Conservation (phyloP, 2,888 invertebrate genomes). For the Cremastinae sp. region DNA sequence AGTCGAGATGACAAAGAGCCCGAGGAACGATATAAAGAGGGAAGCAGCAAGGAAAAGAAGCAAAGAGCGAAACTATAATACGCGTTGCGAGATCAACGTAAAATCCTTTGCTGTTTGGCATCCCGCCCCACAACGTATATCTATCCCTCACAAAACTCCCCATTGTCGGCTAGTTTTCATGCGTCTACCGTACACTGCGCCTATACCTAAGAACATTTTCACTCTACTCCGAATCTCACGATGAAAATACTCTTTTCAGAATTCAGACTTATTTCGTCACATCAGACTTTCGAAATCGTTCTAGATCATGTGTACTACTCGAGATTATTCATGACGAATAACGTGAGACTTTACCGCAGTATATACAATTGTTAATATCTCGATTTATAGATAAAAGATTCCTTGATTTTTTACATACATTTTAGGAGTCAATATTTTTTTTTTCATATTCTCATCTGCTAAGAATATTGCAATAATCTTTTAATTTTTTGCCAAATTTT, state of each 20-base stretch:
- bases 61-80: slow-evolving; percentile 27
- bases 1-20: slow-evolving; percentile 56
- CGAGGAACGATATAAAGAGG: slow-evolving; percentile 23
- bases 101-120: slow-evolving; percentile 26
- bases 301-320: too few species aligned
- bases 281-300: too few species aligned
- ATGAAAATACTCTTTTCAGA: slow-evolving; percentile 39
- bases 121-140: not conserved
- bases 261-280: not conserved
- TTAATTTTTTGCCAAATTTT: too few species aligned
- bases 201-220: slow-evolving; percentile 27
- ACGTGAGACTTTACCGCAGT: too few species aligned
- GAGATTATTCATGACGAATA: too few species aligned
- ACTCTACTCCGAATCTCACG: slow-evolving; percentile 20
- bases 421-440: too few species aligned
- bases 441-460: too few species aligned
- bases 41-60: not conserved
- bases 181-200: slow-evolving; percentile 8
- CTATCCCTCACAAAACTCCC: slow-evolving; percentile 37
- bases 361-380: too few species aligned
- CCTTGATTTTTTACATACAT: too few species aligned
- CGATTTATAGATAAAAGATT: too few species aligned
- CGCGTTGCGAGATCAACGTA: slow-evolving; percentile 36
- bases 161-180: slow-evolving; percentile 47
- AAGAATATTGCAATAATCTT: too few species aligned